Evolutionary conservation across 2,797 vertebrate genomes (phyloP).

Genomic region (Microhierax caerulescens): DNA sequence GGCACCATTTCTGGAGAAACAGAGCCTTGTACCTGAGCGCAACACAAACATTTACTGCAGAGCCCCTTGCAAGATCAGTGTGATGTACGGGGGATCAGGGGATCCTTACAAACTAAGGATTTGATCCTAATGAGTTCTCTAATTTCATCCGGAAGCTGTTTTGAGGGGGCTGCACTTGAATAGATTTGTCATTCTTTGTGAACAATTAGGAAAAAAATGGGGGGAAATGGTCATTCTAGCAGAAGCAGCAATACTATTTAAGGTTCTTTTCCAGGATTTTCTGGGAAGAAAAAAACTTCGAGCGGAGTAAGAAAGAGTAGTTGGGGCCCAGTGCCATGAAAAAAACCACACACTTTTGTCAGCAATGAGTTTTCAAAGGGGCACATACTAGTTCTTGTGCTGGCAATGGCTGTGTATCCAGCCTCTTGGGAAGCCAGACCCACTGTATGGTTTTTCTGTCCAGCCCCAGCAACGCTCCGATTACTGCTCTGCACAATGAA

Average conservation of each 20-base stretch:
- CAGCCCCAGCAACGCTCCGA: background rate
- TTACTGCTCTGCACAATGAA: background rate
- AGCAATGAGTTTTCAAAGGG: rapidly evolving
- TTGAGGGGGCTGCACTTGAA: background rate
- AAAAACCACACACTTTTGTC: rapidly evolving
- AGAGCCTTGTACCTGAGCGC: rapidly evolving
- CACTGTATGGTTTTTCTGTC: background rate
- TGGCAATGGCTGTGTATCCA: background rate
- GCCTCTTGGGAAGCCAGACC: background rate
- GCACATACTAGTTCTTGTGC: rapidly evolving
- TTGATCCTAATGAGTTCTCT: background rate
- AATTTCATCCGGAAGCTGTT: background rate
- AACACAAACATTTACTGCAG: rapidly evolving
- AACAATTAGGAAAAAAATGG: background rate
- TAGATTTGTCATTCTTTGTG: background rate
- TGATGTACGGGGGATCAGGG: rapidly evolving
- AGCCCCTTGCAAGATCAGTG: background rate
- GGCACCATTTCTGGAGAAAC: background rate
- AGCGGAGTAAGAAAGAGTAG: background rate
- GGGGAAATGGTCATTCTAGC: background rate
- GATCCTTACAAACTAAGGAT: background rate
- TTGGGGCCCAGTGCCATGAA: background rate
- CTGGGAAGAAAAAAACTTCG: background rate
- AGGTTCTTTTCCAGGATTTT: background rate
- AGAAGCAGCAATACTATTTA: background rate